Conservation (phyloP, 2,888 invertebrate species). For the Drosophila subsilvestris region DNA sequence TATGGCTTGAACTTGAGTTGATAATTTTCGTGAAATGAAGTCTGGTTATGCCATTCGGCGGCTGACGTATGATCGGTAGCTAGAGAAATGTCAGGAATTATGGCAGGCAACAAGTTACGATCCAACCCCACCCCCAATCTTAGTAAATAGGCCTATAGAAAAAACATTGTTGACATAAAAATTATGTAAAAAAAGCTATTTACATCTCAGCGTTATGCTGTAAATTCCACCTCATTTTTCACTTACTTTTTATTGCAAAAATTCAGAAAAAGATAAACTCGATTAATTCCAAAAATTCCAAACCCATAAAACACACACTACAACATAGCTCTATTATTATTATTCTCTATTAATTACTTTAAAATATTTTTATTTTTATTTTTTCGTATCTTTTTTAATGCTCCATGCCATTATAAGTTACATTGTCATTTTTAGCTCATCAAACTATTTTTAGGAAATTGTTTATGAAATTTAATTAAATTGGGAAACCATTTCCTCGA, state of each 20-base stretch:
- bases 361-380: background rate
- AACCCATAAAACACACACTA: background rate
- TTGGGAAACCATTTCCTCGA: background rate
- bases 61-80: background rate
- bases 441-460: background rate
- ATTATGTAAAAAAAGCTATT: no score
- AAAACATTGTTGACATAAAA: background rate
- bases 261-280: background rate
- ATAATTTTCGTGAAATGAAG: conserved; percentile 12
- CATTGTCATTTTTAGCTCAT: background rate
- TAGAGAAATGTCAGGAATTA: conserved; percentile 9
- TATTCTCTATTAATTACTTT: background rate
- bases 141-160: no score
- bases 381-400: background rate
- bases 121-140: no score
- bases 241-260: background rate
- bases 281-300: no score
- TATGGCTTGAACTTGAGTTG: conserved; percentile 1
- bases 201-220: no score
- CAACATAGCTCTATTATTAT: background rate
- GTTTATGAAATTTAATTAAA: background rate
- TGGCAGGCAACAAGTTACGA: no score
- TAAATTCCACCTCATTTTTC: background rate
- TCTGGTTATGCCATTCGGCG: background rate
- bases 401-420: background rate